Conservation (phyloP, 1,140 invertebrate genomes). For the Cydia strobilella region DNA sequence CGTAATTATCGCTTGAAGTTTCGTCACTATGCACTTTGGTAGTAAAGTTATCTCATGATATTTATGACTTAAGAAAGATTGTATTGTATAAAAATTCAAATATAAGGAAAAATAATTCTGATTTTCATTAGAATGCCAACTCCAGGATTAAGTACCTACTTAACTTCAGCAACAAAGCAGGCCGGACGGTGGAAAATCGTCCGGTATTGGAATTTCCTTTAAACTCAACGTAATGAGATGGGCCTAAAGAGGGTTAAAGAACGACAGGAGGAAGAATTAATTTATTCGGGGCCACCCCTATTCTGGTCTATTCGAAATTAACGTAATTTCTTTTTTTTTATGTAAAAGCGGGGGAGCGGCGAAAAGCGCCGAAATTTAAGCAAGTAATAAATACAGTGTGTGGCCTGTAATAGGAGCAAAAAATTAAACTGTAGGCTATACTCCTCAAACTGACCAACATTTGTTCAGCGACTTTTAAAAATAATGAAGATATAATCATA, state of each 20-base stretch:
- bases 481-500: too few species aligned
- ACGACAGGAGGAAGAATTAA: constrained; percentile 32
- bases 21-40: neutral
- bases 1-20: too few species aligned
- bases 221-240: constrained; percentile 35
- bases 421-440: too few species aligned
- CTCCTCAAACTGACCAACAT: too few species aligned
- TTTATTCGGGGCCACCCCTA: constrained; percentile 25
- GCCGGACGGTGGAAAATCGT: constrained; percentile 23
- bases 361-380: too few species aligned
- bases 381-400: too few species aligned
- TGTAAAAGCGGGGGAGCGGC: too few species aligned
- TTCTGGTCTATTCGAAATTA: neutral
- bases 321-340: too few species aligned
- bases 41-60: neutral
- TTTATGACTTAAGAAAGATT: neutral
- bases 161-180: neutral
- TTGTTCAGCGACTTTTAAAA: too few species aligned
- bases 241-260: constrained; percentile 36
- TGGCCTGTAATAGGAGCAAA: too few species aligned
- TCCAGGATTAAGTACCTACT: neutral
- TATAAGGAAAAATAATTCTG: neutral
- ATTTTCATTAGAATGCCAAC: constrained; percentile 1
- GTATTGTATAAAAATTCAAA: neutral
- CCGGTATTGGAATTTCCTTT: constrained; percentile 33